Percentiles rank a stretch among this genome's conserved stretches.
Conservation (phyloP, 2,113 vertebrate species). For the Pteropus alecto region DNA sequence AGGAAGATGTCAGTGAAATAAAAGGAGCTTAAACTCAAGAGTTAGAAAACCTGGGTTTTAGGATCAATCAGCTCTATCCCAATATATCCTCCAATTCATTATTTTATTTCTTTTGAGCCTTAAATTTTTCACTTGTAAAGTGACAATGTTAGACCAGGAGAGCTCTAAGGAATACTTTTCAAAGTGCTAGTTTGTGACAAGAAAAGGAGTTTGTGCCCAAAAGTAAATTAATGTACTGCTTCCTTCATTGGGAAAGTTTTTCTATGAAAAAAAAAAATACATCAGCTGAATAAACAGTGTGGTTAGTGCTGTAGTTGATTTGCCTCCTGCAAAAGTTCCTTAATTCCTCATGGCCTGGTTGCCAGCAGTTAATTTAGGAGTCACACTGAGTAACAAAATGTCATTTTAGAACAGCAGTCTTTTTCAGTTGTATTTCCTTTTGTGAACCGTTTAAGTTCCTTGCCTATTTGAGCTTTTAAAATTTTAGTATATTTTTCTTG, state of each 20-base stretch:
- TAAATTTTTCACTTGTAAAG: background rate
- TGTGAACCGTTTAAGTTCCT: background rate
- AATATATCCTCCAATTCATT: background rate
- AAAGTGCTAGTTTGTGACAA: background rate
- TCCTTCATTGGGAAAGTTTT: conserved; percentile 18
- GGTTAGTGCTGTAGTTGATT: background rate
- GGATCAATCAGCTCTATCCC: background rate
- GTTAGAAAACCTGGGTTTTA: background rate
- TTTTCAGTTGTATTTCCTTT: conserved; percentile 22
- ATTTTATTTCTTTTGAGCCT: background rate
- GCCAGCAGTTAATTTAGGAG: background rate
- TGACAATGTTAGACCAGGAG: background rate
- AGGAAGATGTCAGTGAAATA: background rate
- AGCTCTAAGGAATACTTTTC: background rate
- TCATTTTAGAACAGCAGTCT: background rate
- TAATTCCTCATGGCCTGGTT: background rate
- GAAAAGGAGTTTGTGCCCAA: background rate
- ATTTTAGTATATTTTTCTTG: background rate
- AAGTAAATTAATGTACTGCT: background rate
- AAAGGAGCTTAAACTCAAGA: background rate
- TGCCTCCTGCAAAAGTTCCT: background rate
- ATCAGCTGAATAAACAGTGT: background rate
- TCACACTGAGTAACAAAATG: background rate
- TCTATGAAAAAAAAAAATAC: background rate
- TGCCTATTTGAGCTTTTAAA: background rate